Evolutionary conservation across 2,797 vertebrate species (phyloP).

Genomic region (Parauchenoglanis punctatus): DNA sequence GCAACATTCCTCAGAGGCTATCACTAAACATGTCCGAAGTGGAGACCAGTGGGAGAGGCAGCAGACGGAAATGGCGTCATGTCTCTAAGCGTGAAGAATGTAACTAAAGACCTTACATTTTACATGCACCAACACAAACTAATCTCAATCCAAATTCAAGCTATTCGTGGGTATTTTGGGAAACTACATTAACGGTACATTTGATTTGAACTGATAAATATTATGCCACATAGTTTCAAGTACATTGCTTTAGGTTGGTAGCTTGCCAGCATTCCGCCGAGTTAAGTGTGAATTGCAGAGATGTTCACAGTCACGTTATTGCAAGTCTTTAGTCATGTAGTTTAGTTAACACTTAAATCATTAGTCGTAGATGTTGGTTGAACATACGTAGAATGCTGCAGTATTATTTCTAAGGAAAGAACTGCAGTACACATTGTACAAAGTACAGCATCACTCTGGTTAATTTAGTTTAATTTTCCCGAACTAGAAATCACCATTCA

Average conservation of each 20-base stretch:
- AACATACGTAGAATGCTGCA: not conserved
- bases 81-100: not conserved
- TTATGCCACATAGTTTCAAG: not conserved
- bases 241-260: not conserved
- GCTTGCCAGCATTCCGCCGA: not conserved
- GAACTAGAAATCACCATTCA: not conserved
- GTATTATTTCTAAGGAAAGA: not conserved
- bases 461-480: no score
- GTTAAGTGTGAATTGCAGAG: slow-evolving; percentile 6
- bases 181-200: slow-evolving; percentile 1
- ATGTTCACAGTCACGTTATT: not conserved
- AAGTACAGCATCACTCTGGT: not conserved
- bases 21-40: slow-evolving; percentile 62
- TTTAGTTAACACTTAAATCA: not conserved
- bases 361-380: not conserved
- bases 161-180: not conserved
- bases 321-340: not conserved
- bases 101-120: not conserved
- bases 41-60: not conserved
- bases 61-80: not conserved
- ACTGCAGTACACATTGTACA: not conserved
- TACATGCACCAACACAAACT: not conserved
- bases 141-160: not conserved
- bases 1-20: slow-evolving; percentile 64
- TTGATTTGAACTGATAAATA: slow-evolving; percentile 6